Base-by-base conservation (phyloP, 2,797 vertebrate species). In the Bovichtus variegatus region DNA sequence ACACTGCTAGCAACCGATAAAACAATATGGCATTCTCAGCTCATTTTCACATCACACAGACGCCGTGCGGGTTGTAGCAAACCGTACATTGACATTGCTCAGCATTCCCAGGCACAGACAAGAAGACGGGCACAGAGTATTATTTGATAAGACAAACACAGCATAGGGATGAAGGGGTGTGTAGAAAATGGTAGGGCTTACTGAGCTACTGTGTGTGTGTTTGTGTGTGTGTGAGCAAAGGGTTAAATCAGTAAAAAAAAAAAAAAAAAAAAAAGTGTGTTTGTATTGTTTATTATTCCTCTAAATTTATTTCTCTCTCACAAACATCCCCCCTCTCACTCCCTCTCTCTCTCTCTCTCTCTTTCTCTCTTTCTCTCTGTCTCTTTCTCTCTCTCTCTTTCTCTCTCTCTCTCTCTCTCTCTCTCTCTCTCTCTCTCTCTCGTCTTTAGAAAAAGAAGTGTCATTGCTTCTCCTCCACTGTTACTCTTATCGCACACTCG, bases 121-220 rank as follows among this genome's bases (percentile, higher is more conserved):
- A 71, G 43, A 80, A 84, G 54, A 69, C 65, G 62, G 83, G 60
- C 77, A 79, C 71, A 76, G 61, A 78, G 67, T 50, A 78, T 85
- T 77, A 89, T 85, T 87, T 82, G 78, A 91, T 85, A 86, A 87
- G 78, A 90, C 84, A 84, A 78, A 92, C 84, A 92, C 87, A 92
- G 66, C 71, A 71, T 51, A 61, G 13, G 49, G 81, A 85, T 74
- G 66, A 74, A 81, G 53, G 25, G 63, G 50, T 84, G 87, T 92
- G 87, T 76, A 88, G 92, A 95, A 94, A 94, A 95, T 94, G 92
- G 93, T 91, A 94, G 93, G 92, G 94, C 92, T 93, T 92, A 50
- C 84, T 81, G 78, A 89, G 85, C 84, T 84, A 66, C 73, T 87
- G 84, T 74, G 74, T 78, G 64, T 61, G 47, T 73, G 40, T 40